Evolutionary conservation across 2,113 vertebrate species (phyloP), one percentile per base, ranked within the genome.

Genomic region (Bostrychus sinensis): DNA sequence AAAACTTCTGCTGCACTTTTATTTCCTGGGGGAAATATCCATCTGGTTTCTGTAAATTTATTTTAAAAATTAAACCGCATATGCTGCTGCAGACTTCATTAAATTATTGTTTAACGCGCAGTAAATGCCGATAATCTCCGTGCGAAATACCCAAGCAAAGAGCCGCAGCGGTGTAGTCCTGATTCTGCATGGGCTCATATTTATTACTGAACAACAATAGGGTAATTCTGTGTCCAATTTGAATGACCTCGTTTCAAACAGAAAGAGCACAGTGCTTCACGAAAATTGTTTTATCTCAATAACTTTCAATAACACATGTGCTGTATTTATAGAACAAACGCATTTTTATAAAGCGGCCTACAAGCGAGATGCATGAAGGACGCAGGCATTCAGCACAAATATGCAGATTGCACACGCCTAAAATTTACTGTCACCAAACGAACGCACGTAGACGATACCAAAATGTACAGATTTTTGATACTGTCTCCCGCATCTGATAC

Each of bases 111-210:
- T 4, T 14, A 57, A 62, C 42, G 60, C 66, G 20, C 13, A 55
- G 45, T 5, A 59, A 69, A 66, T 25, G 55, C 34, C 28, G 41
- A 63, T 32, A 11, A 46, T 45, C 50, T 38, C 59, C 43, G 67
- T 63, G 75, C 62, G 66, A 73, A 72, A 70, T 46, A 64, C n/a
- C 54, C 12, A 41, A 53, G 63, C 37, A 53, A 30, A 53, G 66
- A 28, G 54, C 26, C 38, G 46, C 56, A 3, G 57, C 25, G 58
- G 41, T 42, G 8, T 43, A 23, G 34, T 20, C 48, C 51, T 32
- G 3, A 14, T 3, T 0, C 41, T 4, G 36, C 56, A 26, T 26
- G 25, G 46, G 75, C 32, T 36, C 45, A 60, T 63, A 23, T 81
- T 76, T 73, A 43, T 62, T 5, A 7, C 13, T 48, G 6, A 30